phyloP scores from a whole-genome alignment of 2,888 invertebrate species.

The Phengaris arion region DNA sequence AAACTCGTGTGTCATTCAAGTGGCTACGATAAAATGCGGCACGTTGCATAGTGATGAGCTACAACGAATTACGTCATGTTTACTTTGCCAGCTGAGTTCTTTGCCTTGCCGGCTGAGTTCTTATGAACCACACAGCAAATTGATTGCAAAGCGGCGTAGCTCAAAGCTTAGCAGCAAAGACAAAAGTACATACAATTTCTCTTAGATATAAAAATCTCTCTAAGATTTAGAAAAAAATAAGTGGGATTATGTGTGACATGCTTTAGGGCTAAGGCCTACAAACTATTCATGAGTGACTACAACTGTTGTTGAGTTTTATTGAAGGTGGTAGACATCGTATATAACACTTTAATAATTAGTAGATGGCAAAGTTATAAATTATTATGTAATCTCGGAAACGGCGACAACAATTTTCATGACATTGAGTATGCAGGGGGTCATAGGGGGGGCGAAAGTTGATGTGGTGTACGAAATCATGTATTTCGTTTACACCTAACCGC shows the following conservation, averaged over 20 bases:
- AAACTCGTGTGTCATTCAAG: slow-evolving; percentile 17
- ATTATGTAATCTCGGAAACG: too few species aligned
- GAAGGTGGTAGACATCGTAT: too few species aligned
- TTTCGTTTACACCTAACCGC: slow-evolving; percentile 4
- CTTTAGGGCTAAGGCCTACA: neutral
- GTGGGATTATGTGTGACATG: too few species aligned
- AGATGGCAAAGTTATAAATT: too few species aligned
- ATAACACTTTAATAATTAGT: too few species aligned
- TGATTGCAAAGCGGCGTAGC: neutral
- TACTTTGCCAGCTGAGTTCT: slow-evolving; percentile 4
- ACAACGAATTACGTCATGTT: slow-evolving; percentile 18
- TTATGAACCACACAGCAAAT: slow-evolving; percentile 6
- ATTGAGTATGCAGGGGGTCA: too few species aligned
- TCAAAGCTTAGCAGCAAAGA: slow-evolving; percentile 4
- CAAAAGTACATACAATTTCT: neutral
- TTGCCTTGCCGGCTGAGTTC: slow-evolving; percentile 2
- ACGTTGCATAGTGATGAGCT: slow-evolving; percentile 16
- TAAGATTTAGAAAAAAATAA: too few species aligned
- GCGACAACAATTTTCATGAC: too few species aligned
- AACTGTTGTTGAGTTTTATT: too few species aligned
- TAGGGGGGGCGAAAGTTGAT: neutral
- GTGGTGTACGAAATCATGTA: neutral
- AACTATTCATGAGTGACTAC: neutral
- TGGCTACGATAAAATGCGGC: slow-evolving; percentile 15
- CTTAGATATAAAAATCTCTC: too few species aligned